Base-by-base conservation (phyloP, 2,113 vertebrate genomes). In the Himantopus leucocephalus region DNA sequence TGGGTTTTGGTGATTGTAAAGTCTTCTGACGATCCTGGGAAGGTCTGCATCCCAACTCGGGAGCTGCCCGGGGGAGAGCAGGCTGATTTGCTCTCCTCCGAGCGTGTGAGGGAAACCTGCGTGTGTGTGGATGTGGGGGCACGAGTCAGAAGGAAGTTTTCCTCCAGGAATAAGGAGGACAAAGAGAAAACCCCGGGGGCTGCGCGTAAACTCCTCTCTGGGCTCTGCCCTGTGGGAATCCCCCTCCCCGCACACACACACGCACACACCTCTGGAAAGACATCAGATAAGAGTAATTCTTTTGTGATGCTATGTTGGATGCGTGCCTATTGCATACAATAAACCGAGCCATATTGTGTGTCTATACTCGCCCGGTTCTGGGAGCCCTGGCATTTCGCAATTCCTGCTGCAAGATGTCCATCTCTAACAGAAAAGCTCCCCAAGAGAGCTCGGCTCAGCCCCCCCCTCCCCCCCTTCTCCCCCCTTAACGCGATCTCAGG, bases 241-340 rank as follows among this genome's bases (percentile, higher is more conserved):
- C 90, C 89, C 89, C 91, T 94, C 94, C 86, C 59, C 90, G 19
- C 88, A 5, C 63, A 32, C 68, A 34, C 82, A 58, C 75, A 37
- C 47, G 12, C 64, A 77, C 89, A 88, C 86, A 73, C 93, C 88
- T 90, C 92, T 90, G 92, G 79, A 94, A 73, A 90, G 73, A 82
- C 87, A 94, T 95, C 96, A 91, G 86, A 94, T 94, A 92, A 92
- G 67, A 94, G 88, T 74, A 90, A 91, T 94, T 94, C 92, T 95
- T 96, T 92, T 86, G 96, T 94, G 96, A 97, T 96, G 96, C 87
- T 84, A 41, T 96, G 93, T 75, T 95, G 95, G 94, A 95, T 85
- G 87, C n/a, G 68, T 94, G 97, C 93, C 94, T 82, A 91, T 63
- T 94, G 84, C 93, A 75, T 94, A 87, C 88, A 88, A 87, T 92